Conservation (phyloP, 2,797 vertebrate genomes). For the Falco novaeseelandiae region DNA sequence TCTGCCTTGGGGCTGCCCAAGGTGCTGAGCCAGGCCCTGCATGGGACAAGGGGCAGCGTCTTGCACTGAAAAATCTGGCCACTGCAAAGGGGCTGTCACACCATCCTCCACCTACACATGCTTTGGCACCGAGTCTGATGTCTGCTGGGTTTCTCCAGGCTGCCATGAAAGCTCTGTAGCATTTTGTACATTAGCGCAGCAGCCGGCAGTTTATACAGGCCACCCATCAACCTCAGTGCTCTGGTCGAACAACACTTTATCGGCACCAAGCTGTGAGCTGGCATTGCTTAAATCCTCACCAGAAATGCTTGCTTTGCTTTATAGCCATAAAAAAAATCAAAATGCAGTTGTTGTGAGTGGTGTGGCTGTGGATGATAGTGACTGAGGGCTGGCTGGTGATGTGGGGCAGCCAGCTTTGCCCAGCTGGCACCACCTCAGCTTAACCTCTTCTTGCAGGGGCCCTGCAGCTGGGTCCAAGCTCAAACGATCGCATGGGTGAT, state of each 20-base stretch:
- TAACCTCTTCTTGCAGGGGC: background rate
- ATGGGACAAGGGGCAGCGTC: background rate
- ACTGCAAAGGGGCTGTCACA: background rate
- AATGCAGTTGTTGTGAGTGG: background rate
- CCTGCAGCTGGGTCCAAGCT: background rate
- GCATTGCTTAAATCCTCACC: background rate
- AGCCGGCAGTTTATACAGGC: background rate
- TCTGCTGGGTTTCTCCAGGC: background rate
- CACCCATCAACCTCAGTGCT: background rate
- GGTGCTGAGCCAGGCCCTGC: background rate
- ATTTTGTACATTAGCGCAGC: background rate
- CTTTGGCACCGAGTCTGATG: background rate
- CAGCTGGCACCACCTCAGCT: background rate
- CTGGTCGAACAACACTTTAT: background rate
- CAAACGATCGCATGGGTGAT: background rate
- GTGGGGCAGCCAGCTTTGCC: fast-evolving
- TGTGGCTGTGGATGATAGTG: background rate
- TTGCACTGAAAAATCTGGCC: background rate
- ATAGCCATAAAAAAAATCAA: background rate
- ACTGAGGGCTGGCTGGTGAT: background rate
- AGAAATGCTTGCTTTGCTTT: background rate
- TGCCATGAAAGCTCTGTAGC: background rate
- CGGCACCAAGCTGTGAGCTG: background rate
- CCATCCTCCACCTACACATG: fast-evolving
- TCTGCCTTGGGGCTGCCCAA: background rate